These are phyloP conservation scores for Temnopleurus reevesii DNA, from an alignment of 53 echinoderm and acorn worm genomes.

Conservation along the genomic window DNA sequence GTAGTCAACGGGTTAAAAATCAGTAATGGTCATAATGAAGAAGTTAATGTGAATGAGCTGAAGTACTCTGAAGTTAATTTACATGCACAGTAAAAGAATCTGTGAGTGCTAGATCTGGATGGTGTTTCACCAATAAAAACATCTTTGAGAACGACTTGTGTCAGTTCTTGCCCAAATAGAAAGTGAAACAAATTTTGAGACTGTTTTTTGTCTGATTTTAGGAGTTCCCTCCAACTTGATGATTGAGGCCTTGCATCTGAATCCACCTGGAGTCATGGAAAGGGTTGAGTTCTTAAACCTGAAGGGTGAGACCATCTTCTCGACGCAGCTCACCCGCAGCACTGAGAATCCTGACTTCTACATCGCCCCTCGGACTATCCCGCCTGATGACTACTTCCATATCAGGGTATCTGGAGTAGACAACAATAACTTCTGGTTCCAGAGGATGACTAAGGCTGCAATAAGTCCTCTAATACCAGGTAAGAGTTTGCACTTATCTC, in stretches of 20 bases:
- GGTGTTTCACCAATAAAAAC: too few relatives aligned
- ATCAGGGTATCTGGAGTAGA: constrained; percentile 88
- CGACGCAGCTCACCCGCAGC: constrained; percentile 54
- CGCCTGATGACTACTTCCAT: constrained; percentile 88
- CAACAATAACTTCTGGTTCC: constrained; percentile 73
- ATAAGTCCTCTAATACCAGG: constrained; percentile 80
- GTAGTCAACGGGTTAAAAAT: too few relatives aligned
- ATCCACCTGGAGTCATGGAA: constrained; percentile 71
- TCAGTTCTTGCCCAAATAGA: too few relatives aligned
- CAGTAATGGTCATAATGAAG: too few relatives aligned
- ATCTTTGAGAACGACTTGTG: too few relatives aligned
- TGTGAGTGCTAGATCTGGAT: too few relatives aligned
- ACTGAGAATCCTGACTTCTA: constrained; percentile 61
- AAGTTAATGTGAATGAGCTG: too few relatives aligned
- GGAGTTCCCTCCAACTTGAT: constrained; percentile 78
- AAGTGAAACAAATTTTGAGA: too few relatives aligned
- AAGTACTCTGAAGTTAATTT: too few relatives aligned
- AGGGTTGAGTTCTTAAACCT: constrained; percentile 87
- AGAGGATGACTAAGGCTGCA: constrained; percentile 78
- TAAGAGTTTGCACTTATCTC: too few relatives aligned
- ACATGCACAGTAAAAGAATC: too few relatives aligned
- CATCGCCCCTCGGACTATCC: constrained; percentile 68
- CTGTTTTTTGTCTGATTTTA: constrained; percentile 5
- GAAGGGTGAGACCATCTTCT: constrained; percentile 74
- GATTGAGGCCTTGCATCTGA: constrained; percentile 73